Evolutionary conservation across 2,888 invertebrate species (phyloP).

Genomic region (Eucera pruinosa): DNA sequence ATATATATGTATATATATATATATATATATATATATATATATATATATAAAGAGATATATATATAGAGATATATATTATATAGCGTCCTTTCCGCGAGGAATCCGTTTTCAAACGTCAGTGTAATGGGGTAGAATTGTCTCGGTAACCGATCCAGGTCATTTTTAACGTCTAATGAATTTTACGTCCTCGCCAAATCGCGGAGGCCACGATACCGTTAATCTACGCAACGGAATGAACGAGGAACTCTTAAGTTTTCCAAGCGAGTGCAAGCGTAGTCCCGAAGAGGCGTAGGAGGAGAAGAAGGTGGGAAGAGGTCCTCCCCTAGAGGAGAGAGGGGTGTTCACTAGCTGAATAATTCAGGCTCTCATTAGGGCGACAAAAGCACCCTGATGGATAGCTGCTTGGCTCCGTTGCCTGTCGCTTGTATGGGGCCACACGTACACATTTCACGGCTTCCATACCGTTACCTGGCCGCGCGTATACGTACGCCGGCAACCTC

Average conservation of each 20-base stretch:
- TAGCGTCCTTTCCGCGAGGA: too few species aligned
- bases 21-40: too few species aligned
- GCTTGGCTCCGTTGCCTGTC: constrained; percentile 76
- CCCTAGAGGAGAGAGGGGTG: constrained; percentile 61
- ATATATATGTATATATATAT: too few species aligned
- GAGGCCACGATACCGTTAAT: constrained; percentile 19
- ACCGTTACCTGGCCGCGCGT: constrained; percentile 44
- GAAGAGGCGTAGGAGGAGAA: background rate
- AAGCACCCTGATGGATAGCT: constrained; percentile 85
- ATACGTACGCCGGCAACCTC: constrained; percentile 34
- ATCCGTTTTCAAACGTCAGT: too few species aligned
- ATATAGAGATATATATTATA: too few species aligned
- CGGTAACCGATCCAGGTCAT: too few species aligned
- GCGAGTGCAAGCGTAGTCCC: constrained; percentile 34
- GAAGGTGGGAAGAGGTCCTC: constrained; percentile 45
- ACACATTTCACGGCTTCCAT: constrained; percentile 43
- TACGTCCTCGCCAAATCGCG: background rate
- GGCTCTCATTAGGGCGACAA: constrained; percentile 84
- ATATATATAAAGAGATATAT: too few species aligned
- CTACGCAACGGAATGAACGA: constrained; percentile 55
- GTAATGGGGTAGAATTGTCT: too few species aligned
- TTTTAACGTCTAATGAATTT: too few species aligned
- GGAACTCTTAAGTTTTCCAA: constrained; percentile 55
- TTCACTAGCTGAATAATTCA: constrained; percentile 83
- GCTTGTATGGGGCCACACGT: constrained; percentile 60